Evolutionary conservation across 1,140 invertebrate genomes (phyloP).

Genomic region (Triops cancriformis): DNA sequence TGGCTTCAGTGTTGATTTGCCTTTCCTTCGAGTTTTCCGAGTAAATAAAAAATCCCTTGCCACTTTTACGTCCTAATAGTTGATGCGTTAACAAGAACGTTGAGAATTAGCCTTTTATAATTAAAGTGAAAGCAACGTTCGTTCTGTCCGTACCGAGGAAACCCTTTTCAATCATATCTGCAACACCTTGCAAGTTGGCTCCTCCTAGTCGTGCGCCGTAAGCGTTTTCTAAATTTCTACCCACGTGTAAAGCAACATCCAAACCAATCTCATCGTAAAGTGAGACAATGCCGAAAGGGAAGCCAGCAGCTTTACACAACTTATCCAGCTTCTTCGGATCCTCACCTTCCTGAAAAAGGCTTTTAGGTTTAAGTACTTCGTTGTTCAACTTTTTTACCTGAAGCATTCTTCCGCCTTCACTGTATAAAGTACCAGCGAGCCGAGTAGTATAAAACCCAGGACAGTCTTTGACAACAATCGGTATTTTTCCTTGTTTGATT

Average conservation of each 20-base stretch:
- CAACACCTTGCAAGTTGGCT: too few relatives aligned
- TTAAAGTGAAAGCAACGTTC: too few relatives aligned
- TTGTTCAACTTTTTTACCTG: conserved; percentile 38
- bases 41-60: conserved; percentile 90
- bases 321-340: conserved; percentile 81
- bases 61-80: conserved; percentile 80
- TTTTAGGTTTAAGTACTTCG: neutral
- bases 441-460: conserved; percentile 98
- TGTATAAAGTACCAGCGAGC: conserved; percentile 79
- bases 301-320: conserved; percentile 84
- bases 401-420: conserved; percentile 62
- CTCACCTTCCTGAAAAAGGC: conserved; percentile 69
- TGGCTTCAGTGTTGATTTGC: conserved; percentile 69
- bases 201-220: conserved; percentile 67
- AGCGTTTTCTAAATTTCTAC: conserved; percentile 67
- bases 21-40: conserved; percentile 66
- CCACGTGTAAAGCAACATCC: conserved; percentile 86
- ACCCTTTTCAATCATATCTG: too few relatives aligned
- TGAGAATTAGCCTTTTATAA: too few relatives aligned
- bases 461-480: conserved; percentile 93
- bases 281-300: conserved; percentile 91
- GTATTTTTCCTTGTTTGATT: conserved; percentile 90
- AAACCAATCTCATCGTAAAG: conserved; percentile 90
- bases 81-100: conserved; percentile 43
- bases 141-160: too few relatives aligned